Evolutionary conservation across 2,888 invertebrate species (phyloP).

Genomic region (Eucera pruinosa): DNA sequence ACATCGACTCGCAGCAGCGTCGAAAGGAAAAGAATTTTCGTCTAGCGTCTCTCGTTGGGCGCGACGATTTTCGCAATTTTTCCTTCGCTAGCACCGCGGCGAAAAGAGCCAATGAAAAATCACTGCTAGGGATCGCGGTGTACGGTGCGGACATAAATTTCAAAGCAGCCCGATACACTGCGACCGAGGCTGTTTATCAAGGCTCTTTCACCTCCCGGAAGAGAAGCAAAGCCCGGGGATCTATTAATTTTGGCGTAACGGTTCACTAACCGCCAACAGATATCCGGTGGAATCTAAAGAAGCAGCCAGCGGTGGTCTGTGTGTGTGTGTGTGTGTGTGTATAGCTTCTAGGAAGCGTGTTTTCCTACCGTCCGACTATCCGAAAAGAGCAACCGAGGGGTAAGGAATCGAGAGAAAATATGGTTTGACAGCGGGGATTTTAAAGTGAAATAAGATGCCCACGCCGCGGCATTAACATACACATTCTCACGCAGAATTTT

Average conservation of each 20-base stretch:
- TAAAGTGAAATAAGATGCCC: constrained; percentile 56
- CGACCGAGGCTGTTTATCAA: constrained; percentile 77
- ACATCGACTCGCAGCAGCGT: too few species aligned
- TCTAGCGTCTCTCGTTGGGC: too few species aligned
- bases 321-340: neutral
- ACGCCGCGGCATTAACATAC: constrained; percentile 43
- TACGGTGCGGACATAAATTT: constrained; percentile 78
- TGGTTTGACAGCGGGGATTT: constrained; percentile 36
- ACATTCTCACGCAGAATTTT: constrained; percentile 28
- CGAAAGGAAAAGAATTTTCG: constrained; percentile 10
- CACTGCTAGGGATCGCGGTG: constrained; percentile 68
- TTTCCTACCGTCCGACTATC: constrained; percentile 14
- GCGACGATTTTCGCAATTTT: constrained; percentile 41
- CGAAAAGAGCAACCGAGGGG: neutral
- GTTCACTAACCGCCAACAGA: constrained; percentile 69
- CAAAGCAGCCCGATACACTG: constrained; percentile 68
- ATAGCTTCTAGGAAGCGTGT: constrained; percentile 19
- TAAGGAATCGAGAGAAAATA: constrained; percentile 39
- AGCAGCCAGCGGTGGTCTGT: constrained; percentile 5
- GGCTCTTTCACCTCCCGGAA: constrained; percentile 71
- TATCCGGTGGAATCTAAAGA: constrained; percentile 57
- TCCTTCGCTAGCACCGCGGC: constrained; percentile 43
- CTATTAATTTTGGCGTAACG: constrained; percentile 71
- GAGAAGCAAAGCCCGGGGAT: constrained; percentile 59
- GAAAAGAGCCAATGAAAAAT: constrained; percentile 78